phyloP scores from a whole-genome alignment of 1,140 invertebrate species.

The Microplitis demolitor region DNA sequence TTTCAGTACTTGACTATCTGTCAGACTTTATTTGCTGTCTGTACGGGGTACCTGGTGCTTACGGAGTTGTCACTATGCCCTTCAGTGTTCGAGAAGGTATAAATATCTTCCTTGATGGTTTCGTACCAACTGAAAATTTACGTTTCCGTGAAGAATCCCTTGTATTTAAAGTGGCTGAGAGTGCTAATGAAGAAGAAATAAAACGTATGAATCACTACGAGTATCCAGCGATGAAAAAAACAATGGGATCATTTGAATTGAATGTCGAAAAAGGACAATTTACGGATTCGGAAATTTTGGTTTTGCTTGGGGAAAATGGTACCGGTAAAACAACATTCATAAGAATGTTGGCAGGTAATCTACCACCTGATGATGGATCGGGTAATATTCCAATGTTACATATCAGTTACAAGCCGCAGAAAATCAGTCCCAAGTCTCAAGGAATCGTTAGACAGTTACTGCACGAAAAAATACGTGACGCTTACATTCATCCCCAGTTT shows the following conservation, averaged over 20 bases:
- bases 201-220: conserved; percentile 96
- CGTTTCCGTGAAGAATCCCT: conserved; percentile 96
- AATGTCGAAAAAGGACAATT: conserved; percentile 90
- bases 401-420: conserved; percentile 99
- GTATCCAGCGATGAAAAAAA: conserved; percentile 88
- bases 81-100: conserved; percentile 99
- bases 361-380: conserved; percentile 88
- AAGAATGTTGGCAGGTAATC: conserved; percentile 94
- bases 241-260: conserved; percentile 84
- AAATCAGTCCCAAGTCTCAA: conserved; percentile 97
- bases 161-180: conserved; percentile 98
- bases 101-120: conserved; percentile 99
- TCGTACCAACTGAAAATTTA: conserved; percentile 99
- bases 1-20: conserved; percentile 98
- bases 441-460: conserved; percentile 90
- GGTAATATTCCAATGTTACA: conserved; percentile 89
- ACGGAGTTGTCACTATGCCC: conserved; percentile 99
- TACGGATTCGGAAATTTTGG: conserved; percentile 99
- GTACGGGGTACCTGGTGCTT: conserved; percentile 97
- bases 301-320: conserved; percentile 98
- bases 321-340: conserved; percentile 99
- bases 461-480: conserved; percentile 96
- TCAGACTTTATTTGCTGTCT: conserved; percentile 99
- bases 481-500: conserved; percentile 96
- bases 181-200: conserved; percentile 95